phyloP scores from a whole-genome alignment of 2,797 vertebrate genomes.

The Sebastes steindachneri region DNA sequence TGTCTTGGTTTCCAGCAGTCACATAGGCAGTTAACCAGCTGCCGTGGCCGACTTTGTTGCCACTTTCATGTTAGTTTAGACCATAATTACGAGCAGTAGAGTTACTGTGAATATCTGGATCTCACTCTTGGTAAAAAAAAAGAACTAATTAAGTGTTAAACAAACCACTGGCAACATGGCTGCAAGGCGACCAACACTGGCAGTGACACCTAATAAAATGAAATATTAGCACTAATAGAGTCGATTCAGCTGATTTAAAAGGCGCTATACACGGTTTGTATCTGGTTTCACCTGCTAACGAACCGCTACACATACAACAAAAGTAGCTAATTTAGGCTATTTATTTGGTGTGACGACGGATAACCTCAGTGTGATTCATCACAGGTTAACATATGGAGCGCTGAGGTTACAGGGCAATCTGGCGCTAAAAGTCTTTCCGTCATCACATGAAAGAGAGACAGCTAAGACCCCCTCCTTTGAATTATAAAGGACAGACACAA shows the following conservation, averaged over 20 bases:
- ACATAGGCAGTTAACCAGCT: not conserved
- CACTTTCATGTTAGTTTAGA: not conserved
- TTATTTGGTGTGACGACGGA: not conserved
- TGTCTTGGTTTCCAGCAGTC: not conserved
- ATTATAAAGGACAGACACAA: not conserved
- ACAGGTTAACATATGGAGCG: not conserved
- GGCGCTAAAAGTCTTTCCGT: not conserved
- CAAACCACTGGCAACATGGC: not conserved
- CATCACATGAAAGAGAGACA: not conserved
- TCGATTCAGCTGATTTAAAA: not conserved
- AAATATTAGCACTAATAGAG: not conserved
- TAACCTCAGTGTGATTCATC: not conserved
- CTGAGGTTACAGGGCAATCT: not conserved
- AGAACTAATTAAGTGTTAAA: not conserved
- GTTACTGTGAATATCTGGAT: not conserved
- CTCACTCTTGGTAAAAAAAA: not conserved
- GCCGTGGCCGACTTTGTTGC: not conserved
- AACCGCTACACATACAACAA: not conserved
- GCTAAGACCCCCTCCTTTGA: not conserved
- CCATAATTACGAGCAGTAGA: not conserved
- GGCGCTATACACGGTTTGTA: not conserved
- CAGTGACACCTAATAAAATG: not conserved
- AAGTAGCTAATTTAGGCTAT: not conserved
- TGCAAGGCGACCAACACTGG: not conserved
- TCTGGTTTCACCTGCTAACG: not conserved